Evolutionary conservation across 2,888 invertebrate genomes (phyloP).

Genomic region (Dascillus cervinus): DNA sequence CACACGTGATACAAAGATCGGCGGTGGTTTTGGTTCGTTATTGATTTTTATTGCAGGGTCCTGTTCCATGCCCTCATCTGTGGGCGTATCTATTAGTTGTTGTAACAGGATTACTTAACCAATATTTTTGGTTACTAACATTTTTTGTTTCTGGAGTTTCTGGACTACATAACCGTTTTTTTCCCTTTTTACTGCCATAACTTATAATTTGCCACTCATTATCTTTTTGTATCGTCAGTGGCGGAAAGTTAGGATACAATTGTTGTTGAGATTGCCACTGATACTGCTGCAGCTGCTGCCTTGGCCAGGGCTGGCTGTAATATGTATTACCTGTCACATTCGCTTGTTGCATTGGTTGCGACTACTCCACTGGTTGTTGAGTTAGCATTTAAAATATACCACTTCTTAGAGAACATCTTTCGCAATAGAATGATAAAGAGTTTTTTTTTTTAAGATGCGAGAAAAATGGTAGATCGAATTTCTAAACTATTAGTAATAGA

Average conservation of each 20-base stretch:
- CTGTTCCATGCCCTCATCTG: constrained; percentile 3
- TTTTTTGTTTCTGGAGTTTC: not conserved
- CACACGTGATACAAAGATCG: constrained; percentile 5
- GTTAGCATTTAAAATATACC: too few relatives aligned
- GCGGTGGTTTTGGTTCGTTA: constrained; percentile 5
- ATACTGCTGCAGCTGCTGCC: too few relatives aligned
- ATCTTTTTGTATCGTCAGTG: constrained; percentile 1
- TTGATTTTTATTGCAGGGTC: not conserved
- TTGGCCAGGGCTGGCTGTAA: constrained; percentile 3
- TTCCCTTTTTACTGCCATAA: too few relatives aligned
- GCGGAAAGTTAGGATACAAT: not conserved
- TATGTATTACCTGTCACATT: constrained; percentile 2
- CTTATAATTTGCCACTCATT: constrained; percentile 2
- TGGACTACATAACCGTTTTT: too few relatives aligned
- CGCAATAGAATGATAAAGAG: too few relatives aligned
- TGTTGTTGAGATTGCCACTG: too few relatives aligned
- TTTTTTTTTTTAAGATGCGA: too few relatives aligned
- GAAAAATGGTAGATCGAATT: too few relatives aligned
- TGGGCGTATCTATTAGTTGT: constrained; percentile 3
- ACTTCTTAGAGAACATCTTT: too few relatives aligned
- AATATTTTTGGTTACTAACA: not conserved
- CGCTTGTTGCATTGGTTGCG: too few relatives aligned
- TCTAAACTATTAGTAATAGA: too few relatives aligned
- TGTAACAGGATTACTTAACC: constrained; percentile 2
- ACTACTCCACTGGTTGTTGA: too few relatives aligned